These are phyloP conservation scores for Acropternis orthonyx DNA, from an alignment of 2,797 vertebrate species.

Conservation along the genomic window DNA sequence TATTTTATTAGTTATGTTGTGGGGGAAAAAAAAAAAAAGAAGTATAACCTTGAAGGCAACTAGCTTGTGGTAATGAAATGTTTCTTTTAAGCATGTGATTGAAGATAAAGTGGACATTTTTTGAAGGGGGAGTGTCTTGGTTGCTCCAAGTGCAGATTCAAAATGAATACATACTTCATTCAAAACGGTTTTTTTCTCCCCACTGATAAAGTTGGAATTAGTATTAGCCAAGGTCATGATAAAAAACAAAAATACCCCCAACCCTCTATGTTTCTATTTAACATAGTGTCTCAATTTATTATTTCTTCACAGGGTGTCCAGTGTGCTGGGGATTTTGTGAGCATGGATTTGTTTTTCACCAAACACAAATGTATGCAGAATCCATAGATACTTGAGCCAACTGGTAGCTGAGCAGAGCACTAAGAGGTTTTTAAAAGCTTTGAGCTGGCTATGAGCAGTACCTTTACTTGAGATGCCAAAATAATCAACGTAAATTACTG, in stretches of 20 bases:
- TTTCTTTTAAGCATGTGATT: background rate
- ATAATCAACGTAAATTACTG: background rate
- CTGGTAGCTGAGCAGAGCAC: slow-evolving; percentile 28
- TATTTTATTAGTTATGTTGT: background rate
- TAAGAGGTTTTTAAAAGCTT: slow-evolving; percentile 52
- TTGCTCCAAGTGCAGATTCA: background rate
- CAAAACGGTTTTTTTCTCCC: slow-evolving; percentile 23
- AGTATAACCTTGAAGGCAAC: background rate
- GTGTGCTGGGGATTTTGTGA: slow-evolving; percentile 26
- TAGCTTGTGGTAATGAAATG: background rate
- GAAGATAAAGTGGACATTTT: background rate
- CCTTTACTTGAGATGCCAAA: slow-evolving; percentile 5
- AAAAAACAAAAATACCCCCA: slow-evolving; percentile 38
- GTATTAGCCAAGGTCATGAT: background rate
- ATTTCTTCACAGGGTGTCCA: slow-evolving; percentile 46
- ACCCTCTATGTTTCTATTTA: slow-evolving; percentile 39
- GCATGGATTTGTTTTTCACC: slow-evolving; percentile 48
- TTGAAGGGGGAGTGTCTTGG: background rate
- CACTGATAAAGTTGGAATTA: slow-evolving; percentile 21
- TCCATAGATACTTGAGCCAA: slow-evolving; percentile 15
- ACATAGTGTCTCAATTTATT: slow-evolving; percentile 33
- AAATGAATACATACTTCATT: background rate
- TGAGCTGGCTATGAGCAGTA: background rate
- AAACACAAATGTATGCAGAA: background rate
- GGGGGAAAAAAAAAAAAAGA: background rate